These are phyloP conservation scores for Hippoglossus stenolepis DNA, from an alignment of 2,113 vertebrate species.

Conservation along the genomic window DNA sequence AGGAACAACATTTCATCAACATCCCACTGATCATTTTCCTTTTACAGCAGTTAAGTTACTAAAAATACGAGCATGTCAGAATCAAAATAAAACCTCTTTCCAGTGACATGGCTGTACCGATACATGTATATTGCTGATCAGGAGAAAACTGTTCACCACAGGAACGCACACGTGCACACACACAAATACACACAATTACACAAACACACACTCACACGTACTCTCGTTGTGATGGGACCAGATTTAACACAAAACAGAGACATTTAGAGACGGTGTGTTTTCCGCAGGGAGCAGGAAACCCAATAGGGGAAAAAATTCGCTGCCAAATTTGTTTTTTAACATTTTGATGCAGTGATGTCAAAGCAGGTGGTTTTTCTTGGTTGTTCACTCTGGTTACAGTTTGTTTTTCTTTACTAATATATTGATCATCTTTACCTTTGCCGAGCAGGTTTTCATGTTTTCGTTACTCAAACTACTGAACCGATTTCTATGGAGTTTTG, in stretches of 20 bases:
- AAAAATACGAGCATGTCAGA: constrained; percentile 60
- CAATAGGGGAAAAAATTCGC: too few relatives aligned
- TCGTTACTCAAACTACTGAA: too few relatives aligned
- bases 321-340: constrained; percentile 41
- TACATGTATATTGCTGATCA: constrained; percentile 74
- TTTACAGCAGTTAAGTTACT: constrained; percentile 46
- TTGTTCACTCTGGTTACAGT: too few relatives aligned
- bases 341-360: background rate
- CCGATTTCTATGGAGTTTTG: too few relatives aligned
- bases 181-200: constrained; percentile 4
- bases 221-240: constrained; percentile 8
- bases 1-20: background rate
- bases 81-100: constrained; percentile 61
- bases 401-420: background rate
- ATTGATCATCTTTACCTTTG: too few relatives aligned
- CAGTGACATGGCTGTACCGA: constrained; percentile 46
- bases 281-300: too few relatives aligned
- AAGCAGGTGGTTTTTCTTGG: background rate
- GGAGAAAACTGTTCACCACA: constrained; percentile 52
- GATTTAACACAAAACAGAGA: too few relatives aligned
- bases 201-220: constrained; percentile 13
- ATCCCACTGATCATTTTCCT: constrained; percentile 4
- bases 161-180: constrained; percentile 22
- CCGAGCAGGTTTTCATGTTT: too few relatives aligned
- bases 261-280: too few relatives aligned